Evolutionary conservation across 1,140 invertebrate species (phyloP).

Genomic region (Dreissena polymorpha): DNA sequence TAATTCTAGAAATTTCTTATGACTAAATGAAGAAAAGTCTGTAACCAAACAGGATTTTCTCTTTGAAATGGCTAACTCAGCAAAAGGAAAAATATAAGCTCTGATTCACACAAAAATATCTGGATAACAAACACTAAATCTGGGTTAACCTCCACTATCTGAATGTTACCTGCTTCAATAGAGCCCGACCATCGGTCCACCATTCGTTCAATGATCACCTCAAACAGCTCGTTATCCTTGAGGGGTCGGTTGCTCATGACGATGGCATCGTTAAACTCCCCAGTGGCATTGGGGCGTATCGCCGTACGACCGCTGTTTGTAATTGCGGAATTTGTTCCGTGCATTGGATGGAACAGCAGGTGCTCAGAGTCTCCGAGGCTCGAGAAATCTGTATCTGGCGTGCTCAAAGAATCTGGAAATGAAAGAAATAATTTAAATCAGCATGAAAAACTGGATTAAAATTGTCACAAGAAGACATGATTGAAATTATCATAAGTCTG

Average conservation of each 20-base stretch:
- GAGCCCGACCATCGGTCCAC: constrained; percentile 95
- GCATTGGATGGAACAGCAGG: constrained; percentile 92
- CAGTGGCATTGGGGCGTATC: constrained; percentile 88
- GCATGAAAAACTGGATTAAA: no score
- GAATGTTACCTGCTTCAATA: constrained; percentile 88
- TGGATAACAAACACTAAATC: no score
- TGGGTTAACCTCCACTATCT: neutral
- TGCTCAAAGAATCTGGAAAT: constrained; percentile 68
- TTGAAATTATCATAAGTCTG: no score
- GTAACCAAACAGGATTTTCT: no score
- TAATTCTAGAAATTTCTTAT: no score
- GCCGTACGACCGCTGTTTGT: constrained; percentile 92
- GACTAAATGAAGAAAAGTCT: no score
- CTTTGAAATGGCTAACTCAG: no score
- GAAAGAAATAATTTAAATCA: neutral
- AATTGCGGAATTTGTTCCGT: constrained; percentile 94
- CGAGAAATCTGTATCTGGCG: constrained; percentile 71
- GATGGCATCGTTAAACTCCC: constrained; percentile 97
- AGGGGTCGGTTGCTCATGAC: constrained; percentile 93
- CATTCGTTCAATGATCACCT: constrained; percentile 94
- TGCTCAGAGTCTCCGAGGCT: constrained; percentile 81
- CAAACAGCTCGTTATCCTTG: constrained; percentile 94
- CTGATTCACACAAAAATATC: no score
- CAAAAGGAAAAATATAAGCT: no score
- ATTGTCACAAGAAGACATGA: no score